These are phyloP conservation scores for Gorsachius magnificus DNA, from an alignment of 2,797 vertebrate species.

Conservation along the genomic window DNA sequence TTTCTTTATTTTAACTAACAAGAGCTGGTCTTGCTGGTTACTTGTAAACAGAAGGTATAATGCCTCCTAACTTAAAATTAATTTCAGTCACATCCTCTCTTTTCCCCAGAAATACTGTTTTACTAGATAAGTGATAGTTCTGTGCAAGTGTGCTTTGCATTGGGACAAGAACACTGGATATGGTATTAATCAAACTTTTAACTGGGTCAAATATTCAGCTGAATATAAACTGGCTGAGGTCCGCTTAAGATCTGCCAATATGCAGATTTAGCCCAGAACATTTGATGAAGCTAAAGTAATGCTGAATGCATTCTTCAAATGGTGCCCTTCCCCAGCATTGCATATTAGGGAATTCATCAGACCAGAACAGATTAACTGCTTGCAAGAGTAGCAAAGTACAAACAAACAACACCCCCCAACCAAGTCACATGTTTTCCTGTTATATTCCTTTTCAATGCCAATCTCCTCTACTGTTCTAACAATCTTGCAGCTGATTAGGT, in stretches of 20 bases:
- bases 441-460: not conserved
- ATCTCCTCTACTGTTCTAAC: not conserved
- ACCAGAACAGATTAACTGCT: not conserved
- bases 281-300: not conserved
- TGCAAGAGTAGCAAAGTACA: not conserved
- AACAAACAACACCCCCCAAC: not conserved
- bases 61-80: not conserved
- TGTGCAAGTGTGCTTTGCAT: not conserved
- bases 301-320: not conserved
- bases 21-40: not conserved
- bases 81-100: not conserved
- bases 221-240: not conserved
- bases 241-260: not conserved
- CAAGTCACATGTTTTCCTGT: not conserved
- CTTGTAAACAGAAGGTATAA: not conserved
- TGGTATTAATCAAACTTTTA: not conserved
- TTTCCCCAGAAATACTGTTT: not conserved
- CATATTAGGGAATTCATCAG: not conserved
- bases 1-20: not conserved
- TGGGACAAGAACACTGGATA: not conserved
- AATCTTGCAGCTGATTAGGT: not conserved
- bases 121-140: not conserved
- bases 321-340: not conserved
- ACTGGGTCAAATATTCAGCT: not conserved
- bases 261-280: not conserved